Conservation (phyloP, 2,113 vertebrate genomes). For the Pampusana beccarii region DNA sequence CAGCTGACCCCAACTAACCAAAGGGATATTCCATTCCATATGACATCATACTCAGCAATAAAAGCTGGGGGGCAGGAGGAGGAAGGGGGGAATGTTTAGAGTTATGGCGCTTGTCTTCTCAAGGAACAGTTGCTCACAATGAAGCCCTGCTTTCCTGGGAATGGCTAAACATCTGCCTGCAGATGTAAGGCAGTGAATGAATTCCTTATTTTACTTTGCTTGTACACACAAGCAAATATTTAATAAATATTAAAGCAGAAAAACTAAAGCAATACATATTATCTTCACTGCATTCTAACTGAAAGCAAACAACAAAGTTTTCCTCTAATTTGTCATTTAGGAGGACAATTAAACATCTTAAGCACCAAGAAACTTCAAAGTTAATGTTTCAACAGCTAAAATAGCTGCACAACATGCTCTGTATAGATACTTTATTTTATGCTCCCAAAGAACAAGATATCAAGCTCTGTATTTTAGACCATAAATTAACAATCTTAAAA, state of each 20-base stretch:
- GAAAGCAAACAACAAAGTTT: neutral
- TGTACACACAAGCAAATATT: neutral
- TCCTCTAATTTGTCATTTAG: neutral
- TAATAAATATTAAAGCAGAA: slow-evolving; percentile 59
- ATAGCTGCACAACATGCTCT: neutral
- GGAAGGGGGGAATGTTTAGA: neutral
- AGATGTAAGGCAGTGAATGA: neutral
- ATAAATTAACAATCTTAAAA: neutral
- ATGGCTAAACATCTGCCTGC: neutral
- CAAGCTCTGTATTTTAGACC: neutral
- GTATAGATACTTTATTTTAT: neutral
- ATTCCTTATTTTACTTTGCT: neutral
- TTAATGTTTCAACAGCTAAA: neutral
- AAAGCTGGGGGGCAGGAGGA: neutral
- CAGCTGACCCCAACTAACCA: neutral
- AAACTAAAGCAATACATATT: slow-evolving; percentile 50
- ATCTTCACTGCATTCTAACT: slow-evolving; percentile 32
- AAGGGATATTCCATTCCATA: neutral
- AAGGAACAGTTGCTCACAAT: neutral
- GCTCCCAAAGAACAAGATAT: neutral
- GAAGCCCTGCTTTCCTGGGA: neutral
- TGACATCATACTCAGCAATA: neutral
- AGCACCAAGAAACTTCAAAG: neutral
- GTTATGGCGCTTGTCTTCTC: neutral
- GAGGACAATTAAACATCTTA: neutral